Conservation (phyloP, 1,140 invertebrate genomes). For the Meloidogyne floridensis region DNA sequence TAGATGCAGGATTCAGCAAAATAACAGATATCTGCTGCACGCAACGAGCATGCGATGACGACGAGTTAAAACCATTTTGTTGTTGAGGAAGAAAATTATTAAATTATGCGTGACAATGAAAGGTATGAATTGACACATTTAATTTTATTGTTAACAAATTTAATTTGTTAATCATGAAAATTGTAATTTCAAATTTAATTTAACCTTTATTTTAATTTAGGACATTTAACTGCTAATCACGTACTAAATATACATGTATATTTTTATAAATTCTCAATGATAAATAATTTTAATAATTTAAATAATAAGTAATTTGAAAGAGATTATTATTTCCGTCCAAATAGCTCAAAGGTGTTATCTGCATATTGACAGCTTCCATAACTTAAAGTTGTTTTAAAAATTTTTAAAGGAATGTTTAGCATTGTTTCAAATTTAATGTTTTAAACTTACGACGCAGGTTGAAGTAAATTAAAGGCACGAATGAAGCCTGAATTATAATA, state of each 20-base stretch:
- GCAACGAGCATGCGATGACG: slow-evolving; percentile 22
- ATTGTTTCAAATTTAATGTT: not conserved
- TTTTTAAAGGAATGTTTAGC: no score
- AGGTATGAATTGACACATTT: no score
- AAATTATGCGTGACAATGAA: no score
- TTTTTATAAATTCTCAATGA: no score
- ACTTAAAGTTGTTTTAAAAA: not conserved
- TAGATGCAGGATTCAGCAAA: slow-evolving; percentile 17
- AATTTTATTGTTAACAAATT: no score
- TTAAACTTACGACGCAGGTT: slow-evolving; percentile 48
- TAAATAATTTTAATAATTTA: no score
- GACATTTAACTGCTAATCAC: no score
- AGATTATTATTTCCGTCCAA: slow-evolving; percentile 51
- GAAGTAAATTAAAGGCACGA: slow-evolving; percentile 64
- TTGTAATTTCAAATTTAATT: no score
- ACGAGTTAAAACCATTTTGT: slow-evolving; percentile 26
- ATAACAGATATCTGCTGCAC: slow-evolving; percentile 32
- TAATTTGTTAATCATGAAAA: no score
- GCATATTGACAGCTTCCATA: slow-evolving; percentile 64
- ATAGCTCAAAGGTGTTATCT: slow-evolving; percentile 65
- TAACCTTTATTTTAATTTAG: no score
- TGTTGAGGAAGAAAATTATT: slow-evolving; percentile 11
- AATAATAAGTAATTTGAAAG: no score
- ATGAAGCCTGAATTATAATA: slow-evolving; percentile 46
- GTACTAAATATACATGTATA: no score